Percentiles rank a stretch among this genome's conserved stretches.
Evolutionary conservation across 2,888 invertebrate species (phyloP).

Genomic region (Rhaphigaster nebulosa): DNA sequence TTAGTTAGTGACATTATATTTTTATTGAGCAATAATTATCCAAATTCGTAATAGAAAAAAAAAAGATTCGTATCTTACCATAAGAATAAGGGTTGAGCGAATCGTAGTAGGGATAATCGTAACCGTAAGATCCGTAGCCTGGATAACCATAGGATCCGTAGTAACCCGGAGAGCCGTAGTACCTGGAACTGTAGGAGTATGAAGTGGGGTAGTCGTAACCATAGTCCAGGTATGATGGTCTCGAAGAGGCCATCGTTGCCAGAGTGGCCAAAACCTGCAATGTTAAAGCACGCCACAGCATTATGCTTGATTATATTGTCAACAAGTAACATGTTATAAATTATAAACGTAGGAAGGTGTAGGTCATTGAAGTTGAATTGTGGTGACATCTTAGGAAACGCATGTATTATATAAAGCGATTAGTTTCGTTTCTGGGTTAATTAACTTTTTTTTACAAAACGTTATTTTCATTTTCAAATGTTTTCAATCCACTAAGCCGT

Average conservation of each 20-base stretch:
- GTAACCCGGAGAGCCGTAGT: neutral
- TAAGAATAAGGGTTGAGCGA: neutral
- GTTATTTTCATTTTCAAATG: too few species aligned
- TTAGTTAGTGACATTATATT: neutral
- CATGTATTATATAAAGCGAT: too few species aligned
- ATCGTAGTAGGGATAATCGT: neutral
- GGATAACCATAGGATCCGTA: neutral
- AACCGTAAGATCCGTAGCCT: neutral
- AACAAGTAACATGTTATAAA: neutral
- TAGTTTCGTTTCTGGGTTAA: too few species aligned
- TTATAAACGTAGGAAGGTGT: too few species aligned
- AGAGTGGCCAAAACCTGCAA: neutral
- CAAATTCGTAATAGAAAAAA: too few species aligned
- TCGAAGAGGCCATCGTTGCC: neutral
- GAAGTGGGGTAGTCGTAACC: neutral
- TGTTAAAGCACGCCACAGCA: neutral
- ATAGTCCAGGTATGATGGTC: neutral
- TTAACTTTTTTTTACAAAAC: too few species aligned
- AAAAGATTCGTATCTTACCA: neutral
- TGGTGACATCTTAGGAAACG: too few species aligned
- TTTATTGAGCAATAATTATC: too few species aligned
- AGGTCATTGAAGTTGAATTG: too few species aligned
- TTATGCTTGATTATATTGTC: neutral
- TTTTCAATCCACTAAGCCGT: too few species aligned
- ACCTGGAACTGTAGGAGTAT: neutral